Base-by-base conservation (phyloP, 2,797 vertebrate genomes). In the Aselliscus stoliczkanus region DNA sequence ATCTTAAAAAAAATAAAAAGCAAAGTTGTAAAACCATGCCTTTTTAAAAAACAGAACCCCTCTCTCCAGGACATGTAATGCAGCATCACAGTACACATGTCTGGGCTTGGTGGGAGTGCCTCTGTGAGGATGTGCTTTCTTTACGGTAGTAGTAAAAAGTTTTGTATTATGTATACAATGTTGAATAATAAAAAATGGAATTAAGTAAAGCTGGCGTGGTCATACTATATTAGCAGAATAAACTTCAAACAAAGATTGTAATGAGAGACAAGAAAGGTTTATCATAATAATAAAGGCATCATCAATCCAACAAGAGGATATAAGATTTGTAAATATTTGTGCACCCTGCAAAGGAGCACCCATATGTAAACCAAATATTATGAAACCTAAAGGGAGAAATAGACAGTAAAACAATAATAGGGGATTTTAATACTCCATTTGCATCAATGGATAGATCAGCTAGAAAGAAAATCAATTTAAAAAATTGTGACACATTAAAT, bases 141-240 rank as follows among this genome's bases (percentile, higher is more conserved):
- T 99, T 99, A 99, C 99, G 99, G 99, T 99, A 99, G 99, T 99
- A 99, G 99, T 99, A 99, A 99, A 99, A 99, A 99, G 13, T 98
- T 99, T 99, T 99, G 99, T 99, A 99, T 99, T 99, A 99, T 99
- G 99, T 99, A 99, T 99, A 99, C 99, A 99, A 99, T 99, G 99
- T 99, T 99, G 99, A 99, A 99, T 99, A 99, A 99, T 99, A 99
- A 99, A 99, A 98, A 97, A 97, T 96, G 97, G 97, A 98, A 98
- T 96, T 97, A 96, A 96, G 2, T 15, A 73, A 73, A 73, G 17
- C 44, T 18, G 17, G 29, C 15, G 27, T 31, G 18, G 27, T 18
- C 44, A 18, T 31, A 31, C 27, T 47, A 29, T 73, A 47, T 73
- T 4, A 11, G 47, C 44, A 73, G 15, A 50, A 50, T 11, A 47